phyloP scores from a whole-genome alignment of 2,113 vertebrate genomes.

The Cottus gobio region DNA sequence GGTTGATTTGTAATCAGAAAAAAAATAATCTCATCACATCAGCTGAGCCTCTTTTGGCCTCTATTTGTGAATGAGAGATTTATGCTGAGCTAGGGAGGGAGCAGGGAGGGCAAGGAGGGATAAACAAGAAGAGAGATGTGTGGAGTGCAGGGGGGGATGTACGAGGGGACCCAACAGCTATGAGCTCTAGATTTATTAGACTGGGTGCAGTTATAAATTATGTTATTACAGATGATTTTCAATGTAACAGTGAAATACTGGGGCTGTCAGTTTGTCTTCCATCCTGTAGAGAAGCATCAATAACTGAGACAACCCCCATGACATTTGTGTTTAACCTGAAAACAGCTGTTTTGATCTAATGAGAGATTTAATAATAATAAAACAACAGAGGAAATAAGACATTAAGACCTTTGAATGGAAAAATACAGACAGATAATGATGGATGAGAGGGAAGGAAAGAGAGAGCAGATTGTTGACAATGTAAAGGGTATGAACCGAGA shows the following conservation, averaged over 20 bases:
- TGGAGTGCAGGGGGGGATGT: neutral
- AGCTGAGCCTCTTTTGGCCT: conserved; percentile 83
- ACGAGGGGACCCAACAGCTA: conserved; percentile 25
- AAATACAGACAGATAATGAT: neutral
- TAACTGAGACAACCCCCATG: neutral
- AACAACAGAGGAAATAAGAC: neutral
- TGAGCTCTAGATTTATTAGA: conserved; percentile 22
- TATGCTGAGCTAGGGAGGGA: conserved; percentile 40
- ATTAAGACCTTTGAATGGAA: neutral
- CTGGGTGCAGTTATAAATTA: neutral
- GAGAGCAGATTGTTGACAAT: neutral
- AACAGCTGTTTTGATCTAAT: neutral
- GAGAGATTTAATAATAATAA: neutral
- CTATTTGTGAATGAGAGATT: conserved; percentile 84
- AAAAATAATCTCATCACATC: conserved; percentile 80
- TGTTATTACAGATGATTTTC: neutral
- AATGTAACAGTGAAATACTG: neutral
- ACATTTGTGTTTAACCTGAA: neutral
- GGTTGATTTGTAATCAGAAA: conserved; percentile 81
- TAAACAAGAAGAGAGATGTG: conserved; percentile 37
- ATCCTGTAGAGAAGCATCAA: neutral
- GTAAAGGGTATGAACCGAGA: neutral
- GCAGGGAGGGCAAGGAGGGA: conserved; percentile 38
- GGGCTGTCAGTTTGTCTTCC: neutral
- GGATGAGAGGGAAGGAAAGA: neutral